These are phyloP conservation scores for Pterocles gutturalis DNA, from an alignment of 2,113 vertebrate genomes.

Conservation along the genomic window DNA sequence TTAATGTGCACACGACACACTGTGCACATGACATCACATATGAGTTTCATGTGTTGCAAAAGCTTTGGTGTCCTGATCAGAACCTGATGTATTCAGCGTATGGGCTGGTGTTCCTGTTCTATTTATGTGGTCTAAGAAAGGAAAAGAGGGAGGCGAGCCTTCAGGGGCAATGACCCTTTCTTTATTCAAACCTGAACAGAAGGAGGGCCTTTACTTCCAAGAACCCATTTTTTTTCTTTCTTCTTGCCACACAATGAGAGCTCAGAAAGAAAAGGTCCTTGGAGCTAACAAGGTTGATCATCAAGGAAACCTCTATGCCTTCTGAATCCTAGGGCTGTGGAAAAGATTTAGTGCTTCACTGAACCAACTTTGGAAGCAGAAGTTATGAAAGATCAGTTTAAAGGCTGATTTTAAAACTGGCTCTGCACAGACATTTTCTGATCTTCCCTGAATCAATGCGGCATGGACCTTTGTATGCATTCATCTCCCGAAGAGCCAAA, in stretches of 20 bases:
- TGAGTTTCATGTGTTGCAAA: slow-evolving; percentile 9
- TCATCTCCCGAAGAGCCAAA: slow-evolving; percentile 20
- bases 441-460: background rate
- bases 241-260: slow-evolving; percentile 39
- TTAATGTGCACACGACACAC: background rate
- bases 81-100: slow-evolving; percentile 29
- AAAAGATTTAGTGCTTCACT: slow-evolving; percentile 46
- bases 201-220: slow-evolving; percentile 49
- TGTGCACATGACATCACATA: background rate
- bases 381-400: slow-evolving; percentile 1
- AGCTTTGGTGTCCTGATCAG: slow-evolving; percentile 36
- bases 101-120: slow-evolving; percentile 22
- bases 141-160: slow-evolving; percentile 30
- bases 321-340: background rate
- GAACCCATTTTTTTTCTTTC: slow-evolving; percentile 41
- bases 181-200: slow-evolving; percentile 62
- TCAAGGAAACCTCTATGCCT: slow-evolving; percentile 35
- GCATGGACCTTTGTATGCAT: background rate
- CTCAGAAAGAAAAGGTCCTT: background rate
- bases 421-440: background rate
- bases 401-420: background rate
- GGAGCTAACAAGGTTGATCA: slow-evolving; percentile 61
- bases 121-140: slow-evolving; percentile 51
- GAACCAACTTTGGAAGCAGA: slow-evolving; percentile 1
- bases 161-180: slow-evolving; percentile 47